Base-by-base conservation (phyloP, 2,888 invertebrate species). In the Andricus curvator region DNA sequence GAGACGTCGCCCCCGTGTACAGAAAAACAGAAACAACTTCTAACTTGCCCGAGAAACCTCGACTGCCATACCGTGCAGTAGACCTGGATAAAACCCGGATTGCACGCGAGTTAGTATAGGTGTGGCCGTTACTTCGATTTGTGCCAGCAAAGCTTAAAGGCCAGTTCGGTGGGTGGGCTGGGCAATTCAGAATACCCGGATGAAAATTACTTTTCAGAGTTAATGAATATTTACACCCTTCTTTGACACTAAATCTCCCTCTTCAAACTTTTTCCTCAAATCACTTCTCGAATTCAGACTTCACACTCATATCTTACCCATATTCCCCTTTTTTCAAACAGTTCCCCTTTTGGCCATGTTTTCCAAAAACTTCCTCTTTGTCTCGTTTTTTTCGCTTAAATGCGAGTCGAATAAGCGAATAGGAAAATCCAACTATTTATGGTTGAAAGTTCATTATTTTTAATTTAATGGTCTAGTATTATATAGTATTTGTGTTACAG, bases 1-100 rank as follows among this genome's bases (percentile, higher is more conserved):
- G 84, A 84, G 85, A 84, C 85, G 80, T 84, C 83, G 84, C 78
- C 77, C 80, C 80, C 78, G 77, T 82, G 82, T 84, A 77, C 83
- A 77, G 82, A 85, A 85, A 82, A 82, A 82, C 81, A 82, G 81
- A 82, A 82, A 82, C 81, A 81, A 77, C 79, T 79, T 79, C 77
- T 74, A 81, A 78, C 81, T 81, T 29, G 77, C 64, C 48, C 56
- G 56, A 79, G 79, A 78, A 79, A 51, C 65, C 79, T 81, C 66
- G 25, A 70, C 79, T 70, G 64, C 66, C 48, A 77, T 56, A 77
- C 77, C 78, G 51, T n/a, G 48, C 77, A 77, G 44, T 79, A 77
- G 44, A 56, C 77, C 70, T 76, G 76, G 66, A 64, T 62, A 66
- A 81, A 81, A 81, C 77, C 37, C 79, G 78, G 77, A 64, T 81